Percentiles rank a stretch among this genome's conserved stretches.
These are phyloP conservation scores for Oryzias woworae DNA, from an alignment of 2,113 vertebrate species.

Conservation along the genomic window DNA sequence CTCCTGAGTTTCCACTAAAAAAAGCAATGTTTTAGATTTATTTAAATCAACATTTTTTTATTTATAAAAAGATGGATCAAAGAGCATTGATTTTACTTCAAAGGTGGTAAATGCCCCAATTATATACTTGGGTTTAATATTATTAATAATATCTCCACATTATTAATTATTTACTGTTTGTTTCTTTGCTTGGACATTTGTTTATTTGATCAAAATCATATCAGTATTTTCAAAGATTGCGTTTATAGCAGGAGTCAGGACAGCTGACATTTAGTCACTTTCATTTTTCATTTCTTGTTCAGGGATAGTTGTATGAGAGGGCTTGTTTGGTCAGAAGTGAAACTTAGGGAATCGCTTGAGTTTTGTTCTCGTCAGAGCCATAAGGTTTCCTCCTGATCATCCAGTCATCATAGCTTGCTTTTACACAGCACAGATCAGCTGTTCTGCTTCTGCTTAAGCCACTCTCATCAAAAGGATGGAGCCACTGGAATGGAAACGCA, in stretches of 20 bases:
- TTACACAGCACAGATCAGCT: slow-evolving; percentile 19
- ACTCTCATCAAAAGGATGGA: slow-evolving; percentile 37
- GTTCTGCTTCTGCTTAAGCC: neutral
- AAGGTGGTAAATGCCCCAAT: no score
- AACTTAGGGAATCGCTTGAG: slow-evolving; percentile 20
- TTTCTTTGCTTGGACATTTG: neutral
- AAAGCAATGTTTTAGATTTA: neutral
- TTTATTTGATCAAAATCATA: neutral
- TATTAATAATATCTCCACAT: no score
- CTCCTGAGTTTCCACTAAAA: neutral
- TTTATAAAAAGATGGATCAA: no score
- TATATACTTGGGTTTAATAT: no score
- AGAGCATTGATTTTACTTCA: no score
- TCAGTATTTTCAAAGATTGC: no score
- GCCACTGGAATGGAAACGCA: slow-evolving; percentile 20
- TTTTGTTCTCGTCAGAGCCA: slow-evolving; percentile 17
- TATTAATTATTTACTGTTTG: neutral
- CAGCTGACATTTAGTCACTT: neutral
- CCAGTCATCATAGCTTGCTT: slow-evolving; percentile 4
- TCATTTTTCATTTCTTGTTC: slow-evolving; percentile 9
- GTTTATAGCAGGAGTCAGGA: slow-evolving; percentile 6
- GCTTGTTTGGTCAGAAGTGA: neutral
- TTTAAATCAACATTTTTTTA: neutral
- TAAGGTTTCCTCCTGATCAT: neutral
- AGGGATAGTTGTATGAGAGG: no score